Conservation (phyloP, 1,140 invertebrate genomes). For the Philotrypesis tridentata region DNA sequence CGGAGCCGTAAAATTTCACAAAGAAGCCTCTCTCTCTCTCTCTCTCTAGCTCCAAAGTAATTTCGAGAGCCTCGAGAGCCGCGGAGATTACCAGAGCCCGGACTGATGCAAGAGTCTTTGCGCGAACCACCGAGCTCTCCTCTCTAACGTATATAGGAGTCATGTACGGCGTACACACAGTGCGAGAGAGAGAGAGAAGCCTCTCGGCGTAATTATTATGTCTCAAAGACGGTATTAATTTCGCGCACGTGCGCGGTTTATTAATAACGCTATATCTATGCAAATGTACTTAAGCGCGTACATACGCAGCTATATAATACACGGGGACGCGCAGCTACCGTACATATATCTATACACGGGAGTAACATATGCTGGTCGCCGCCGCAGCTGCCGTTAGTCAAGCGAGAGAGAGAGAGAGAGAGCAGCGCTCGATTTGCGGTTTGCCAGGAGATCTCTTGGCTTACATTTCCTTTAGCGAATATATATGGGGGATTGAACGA, state of each 20-base stretch:
- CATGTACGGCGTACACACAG: not conserved
- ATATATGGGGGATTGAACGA: too few species aligned
- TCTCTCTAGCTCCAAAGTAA: too few species aligned
- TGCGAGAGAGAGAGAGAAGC: too few species aligned
- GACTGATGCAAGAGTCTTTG: too few species aligned
- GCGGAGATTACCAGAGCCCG: too few species aligned
- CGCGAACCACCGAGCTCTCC: too few species aligned
- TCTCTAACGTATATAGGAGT: not conserved
- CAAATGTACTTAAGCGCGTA: constrained; percentile 24
- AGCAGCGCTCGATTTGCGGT: not conserved
- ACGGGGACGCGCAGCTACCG: too few species aligned
- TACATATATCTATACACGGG: too few species aligned
- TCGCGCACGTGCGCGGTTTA: constrained; percentile 21
- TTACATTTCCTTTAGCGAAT: too few species aligned
- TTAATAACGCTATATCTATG: constrained; percentile 40
- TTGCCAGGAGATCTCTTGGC: not conserved
- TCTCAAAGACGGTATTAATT: constrained; percentile 26
- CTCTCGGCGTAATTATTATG: not conserved
- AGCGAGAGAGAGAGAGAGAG: too few species aligned
- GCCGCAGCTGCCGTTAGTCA: not conserved
- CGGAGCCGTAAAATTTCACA: not conserved
- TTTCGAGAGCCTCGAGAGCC: too few species aligned
- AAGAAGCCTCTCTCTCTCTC: too few species aligned
- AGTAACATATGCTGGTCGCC: not conserved
- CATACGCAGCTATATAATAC: not conserved